Conservation (phyloP, 2,113 vertebrate genomes). For the Oreochromis aureus region DNA sequence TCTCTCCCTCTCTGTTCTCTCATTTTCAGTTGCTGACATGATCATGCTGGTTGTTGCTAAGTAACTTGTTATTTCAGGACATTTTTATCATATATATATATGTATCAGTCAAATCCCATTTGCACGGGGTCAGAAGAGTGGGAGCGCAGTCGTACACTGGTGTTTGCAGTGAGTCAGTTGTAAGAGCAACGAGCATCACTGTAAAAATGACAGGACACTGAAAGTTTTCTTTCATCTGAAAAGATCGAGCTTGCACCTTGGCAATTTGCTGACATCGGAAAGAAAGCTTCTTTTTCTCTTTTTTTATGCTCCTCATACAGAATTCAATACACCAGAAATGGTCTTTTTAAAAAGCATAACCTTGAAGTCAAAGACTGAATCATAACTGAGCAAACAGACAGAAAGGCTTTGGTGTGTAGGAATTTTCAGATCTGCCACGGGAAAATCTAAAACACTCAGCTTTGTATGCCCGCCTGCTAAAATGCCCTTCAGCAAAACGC, state of each 20-base stretch:
- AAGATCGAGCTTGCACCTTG: neutral
- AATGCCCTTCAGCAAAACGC: neutral
- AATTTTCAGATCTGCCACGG: neutral
- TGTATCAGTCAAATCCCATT: constrained; percentile 14
- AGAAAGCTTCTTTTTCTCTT: neutral
- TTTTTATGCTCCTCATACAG: neutral
- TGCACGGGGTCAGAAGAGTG: constrained; percentile 21
- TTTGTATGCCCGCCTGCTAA: neutral
- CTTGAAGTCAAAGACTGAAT: neutral
- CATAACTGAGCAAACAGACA: no score
- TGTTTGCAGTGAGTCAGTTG: neutral
- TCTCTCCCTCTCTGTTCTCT: neutral
- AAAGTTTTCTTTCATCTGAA: neutral
- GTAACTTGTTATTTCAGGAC: constrained; percentile 29
- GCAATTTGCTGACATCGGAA: neutral
- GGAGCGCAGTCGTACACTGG: neutral
- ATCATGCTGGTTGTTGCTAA: constrained; percentile 33
- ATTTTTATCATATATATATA: constrained; percentile 23
- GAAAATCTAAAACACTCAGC: neutral
- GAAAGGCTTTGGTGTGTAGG: neutral
- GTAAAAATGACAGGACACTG: neutral
- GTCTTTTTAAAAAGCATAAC: neutral
- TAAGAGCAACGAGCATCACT: neutral
- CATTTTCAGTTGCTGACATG: neutral
- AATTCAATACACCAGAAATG: neutral